Base-by-base conservation (phyloP, 2,113 vertebrate genomes). In the Pimephales promelas region DNA sequence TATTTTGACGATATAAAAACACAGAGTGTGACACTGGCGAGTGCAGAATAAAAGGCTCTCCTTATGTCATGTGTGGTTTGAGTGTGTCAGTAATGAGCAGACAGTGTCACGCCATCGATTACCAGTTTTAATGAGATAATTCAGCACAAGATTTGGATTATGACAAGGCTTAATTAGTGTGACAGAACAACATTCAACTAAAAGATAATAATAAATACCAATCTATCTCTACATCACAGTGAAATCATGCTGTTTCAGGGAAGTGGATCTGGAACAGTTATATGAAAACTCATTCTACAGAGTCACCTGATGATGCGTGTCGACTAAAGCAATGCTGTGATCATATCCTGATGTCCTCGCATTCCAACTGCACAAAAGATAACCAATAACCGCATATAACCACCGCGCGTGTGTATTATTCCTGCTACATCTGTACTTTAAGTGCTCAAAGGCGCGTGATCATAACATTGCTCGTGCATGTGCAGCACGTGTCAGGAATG, bases 371-470 rank as follows among this genome's bases (percentile, higher is more conserved):
- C 20, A 54, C 18, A 54, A 72, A 45, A 72, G n/a, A n/a, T n/a
- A n/a, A n/a, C 22, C 43, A 13, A 16, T 34, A 18, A 20, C n/a
- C n/a, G n/a, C n/a, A n/a, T 3, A 49, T 40, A 7, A 45, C n/a
- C 68, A 13, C 9, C 11, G n/a, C 66, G 13, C 10, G 36, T 5
- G 26, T 62, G 62, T 34, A 16, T 45, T 16, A 47, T 7, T 34
- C 31, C 24, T 68, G 74, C 57, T 68, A 57, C 78, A 82, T 78
- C 24, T 64, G 24, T 40, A 34, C 22, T 77, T 72, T 64, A 87
- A 87, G 86, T 87, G 83, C 83, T 84, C 66, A 3, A 36, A 75
- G 64, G 8, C 64, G 64, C 28, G 18, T 5, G 72, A 0, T 26
- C 40, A n/a, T 43, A 13, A 18, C 34, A 18, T 6, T 49, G 52